Base-by-base conservation (phyloP, 2,797 vertebrate genomes). In the Gallinago nigripennis region DNA sequence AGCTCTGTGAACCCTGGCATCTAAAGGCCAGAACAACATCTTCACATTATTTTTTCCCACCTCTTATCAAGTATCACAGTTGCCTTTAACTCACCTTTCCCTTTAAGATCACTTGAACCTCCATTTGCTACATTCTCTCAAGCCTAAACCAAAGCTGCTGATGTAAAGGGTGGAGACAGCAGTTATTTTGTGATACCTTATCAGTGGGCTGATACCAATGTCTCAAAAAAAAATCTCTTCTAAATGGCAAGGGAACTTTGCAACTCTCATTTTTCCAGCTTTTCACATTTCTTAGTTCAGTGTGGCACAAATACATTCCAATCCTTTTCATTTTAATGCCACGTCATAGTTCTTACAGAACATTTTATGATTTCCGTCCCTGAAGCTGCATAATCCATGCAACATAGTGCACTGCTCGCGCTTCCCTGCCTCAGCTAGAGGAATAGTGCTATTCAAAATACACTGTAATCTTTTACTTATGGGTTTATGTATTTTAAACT, bases 181-280 rank as follows among this genome's bases (percentile, higher is more conserved):
- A 93, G 68, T 73, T 93, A 51, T 86, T 96, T 92, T 77, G 80
- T 61, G 91, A 96, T 83, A 88, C 56, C 86, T 96, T 96, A 97
- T 97, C 96, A 88, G 37, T 27, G 51, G 41, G n/a, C 66, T 89
- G 87, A 97, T 86, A 96, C 1, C 0, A 0, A 5, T 8, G 9
- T 76, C 93, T 96, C 76, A 75, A 81, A 94, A 16, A 41, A 41
- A 91, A 78, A 89, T n/a, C n/a, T n/a, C 61, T 88, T 95, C 51
- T 86, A 72, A 91, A 85, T 37, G 50, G 77, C 10, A 18, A 60
- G 43, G 86, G 37, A 92, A 88, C 54, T 91, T 75, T 39, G 58
- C 45, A 85, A 64, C 85, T 96, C 92, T 96, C 85, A n/a, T 43
- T 53, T 82, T 87, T 91, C 94, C 27, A 87, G 39, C 53, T 31